phyloP scores from a whole-genome alignment of 2,113 vertebrate genomes.

The Hyla sarda region DNA sequence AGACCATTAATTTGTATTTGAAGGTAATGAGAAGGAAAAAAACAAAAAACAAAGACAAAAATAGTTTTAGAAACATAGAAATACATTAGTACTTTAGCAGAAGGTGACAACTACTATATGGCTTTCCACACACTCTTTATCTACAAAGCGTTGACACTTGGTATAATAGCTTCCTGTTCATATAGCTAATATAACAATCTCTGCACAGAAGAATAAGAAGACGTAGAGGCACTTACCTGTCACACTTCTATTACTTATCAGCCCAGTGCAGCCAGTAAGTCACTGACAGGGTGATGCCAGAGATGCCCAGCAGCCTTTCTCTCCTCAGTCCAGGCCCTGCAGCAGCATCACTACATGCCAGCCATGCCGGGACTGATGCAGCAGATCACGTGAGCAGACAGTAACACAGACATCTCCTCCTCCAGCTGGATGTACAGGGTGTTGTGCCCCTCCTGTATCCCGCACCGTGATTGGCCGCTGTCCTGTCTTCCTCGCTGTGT shows the following conservation, averaged over 20 bases:
- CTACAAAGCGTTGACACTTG: background rate
- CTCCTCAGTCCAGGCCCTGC: background rate
- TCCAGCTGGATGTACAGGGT: slow-evolving; percentile 56
- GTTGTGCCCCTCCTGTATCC: background rate
- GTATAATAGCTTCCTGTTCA: background rate
- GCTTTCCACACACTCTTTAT: background rate
- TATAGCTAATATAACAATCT: background rate
- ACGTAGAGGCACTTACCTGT: slow-evolving; percentile 11
- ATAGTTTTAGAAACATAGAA: too few species aligned
- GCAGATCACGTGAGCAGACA: slow-evolving; percentile 42
- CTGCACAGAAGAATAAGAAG: background rate
- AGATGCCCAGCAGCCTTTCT: background rate
- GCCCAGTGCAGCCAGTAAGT: background rate
- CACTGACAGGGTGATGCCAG: background rate
- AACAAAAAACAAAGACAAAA: too few species aligned
- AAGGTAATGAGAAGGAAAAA: background rate
- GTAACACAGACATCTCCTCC: slow-evolving; percentile 24
- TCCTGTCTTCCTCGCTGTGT: slow-evolving; percentile 23
- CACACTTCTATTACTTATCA: background rate
- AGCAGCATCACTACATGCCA: slow-evolving; percentile 44
- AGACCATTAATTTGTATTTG: too few species aligned
- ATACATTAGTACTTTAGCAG: too few species aligned
- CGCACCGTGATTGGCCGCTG: slow-evolving; percentile 22
- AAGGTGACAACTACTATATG: background rate
- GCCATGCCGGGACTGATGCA: slow-evolving; percentile 48